A percentile compares a stretch with the other conserved stretches of the same genome.
These are phyloP conservation scores for Caligus rogercresseyi DNA, from an alignment of 1,140 invertebrate genomes.

Conservation along the genomic window DNA sequence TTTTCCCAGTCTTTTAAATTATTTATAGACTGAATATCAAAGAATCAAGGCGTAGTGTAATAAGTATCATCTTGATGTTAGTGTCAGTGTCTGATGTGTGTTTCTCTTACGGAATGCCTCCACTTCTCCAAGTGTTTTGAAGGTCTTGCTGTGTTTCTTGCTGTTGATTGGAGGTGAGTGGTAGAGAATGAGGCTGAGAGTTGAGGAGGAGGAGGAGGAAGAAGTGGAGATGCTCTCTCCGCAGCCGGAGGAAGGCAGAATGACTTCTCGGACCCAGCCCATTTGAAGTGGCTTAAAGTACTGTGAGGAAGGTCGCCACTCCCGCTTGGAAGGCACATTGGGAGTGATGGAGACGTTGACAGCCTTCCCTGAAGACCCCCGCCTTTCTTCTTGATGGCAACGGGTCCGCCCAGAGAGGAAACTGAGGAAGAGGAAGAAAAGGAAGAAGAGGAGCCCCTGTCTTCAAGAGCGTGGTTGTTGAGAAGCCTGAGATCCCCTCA, in stretches of 20 bases:
- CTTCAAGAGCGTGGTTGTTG: neutral
- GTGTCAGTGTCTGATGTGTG: neutral
- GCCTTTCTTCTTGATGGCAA: no score
- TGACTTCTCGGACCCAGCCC: conserved; percentile 8
- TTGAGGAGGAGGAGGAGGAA: neutral
- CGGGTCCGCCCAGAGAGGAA: no score
- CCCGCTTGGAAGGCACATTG: neutral
- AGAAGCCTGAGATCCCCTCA: neutral
- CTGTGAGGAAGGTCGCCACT: neutral
- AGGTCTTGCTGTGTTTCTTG: neutral
- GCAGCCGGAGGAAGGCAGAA: neutral
- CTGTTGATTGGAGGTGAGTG: neutral
- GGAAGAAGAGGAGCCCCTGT: no score
- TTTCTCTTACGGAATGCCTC: neutral
- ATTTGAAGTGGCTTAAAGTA: conserved; percentile 5
- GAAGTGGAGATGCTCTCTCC: neutral
- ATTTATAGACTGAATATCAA: no score
- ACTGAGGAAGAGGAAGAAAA: no score
- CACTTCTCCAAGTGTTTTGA: neutral
- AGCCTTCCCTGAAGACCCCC: no score
- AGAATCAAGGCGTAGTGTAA: no score
- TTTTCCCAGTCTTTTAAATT: no score
- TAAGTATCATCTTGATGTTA: no score
- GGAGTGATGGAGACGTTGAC: neutral
- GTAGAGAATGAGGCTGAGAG: neutral